These are phyloP conservation scores for Carterocephalus palaemon DNA, from an alignment of 2,888 invertebrate genomes.

Conservation along the genomic window DNA sequence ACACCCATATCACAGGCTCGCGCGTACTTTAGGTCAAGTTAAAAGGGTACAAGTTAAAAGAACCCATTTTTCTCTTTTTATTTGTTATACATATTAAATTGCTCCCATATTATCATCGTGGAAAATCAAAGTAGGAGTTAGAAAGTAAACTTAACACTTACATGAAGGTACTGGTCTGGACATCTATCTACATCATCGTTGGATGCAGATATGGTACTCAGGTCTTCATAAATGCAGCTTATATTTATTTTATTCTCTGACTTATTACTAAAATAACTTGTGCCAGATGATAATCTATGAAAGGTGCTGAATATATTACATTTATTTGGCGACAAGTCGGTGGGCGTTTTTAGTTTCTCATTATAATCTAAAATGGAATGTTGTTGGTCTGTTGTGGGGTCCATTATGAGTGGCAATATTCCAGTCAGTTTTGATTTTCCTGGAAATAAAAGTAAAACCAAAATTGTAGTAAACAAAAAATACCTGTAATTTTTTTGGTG, in stretches of 20 bases:
- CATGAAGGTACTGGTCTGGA: conserved; percentile 44
- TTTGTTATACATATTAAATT: too few species aligned
- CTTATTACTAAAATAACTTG: conserved; percentile 28
- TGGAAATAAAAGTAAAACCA: conserved; percentile 38
- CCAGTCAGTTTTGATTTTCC: conserved; percentile 40
- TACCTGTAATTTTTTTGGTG: background rate
- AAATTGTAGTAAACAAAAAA: background rate
- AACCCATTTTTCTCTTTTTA: too few species aligned
- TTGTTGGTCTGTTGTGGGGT: conserved; percentile 40
- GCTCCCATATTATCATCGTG: too few species aligned
- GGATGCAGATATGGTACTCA: conserved; percentile 44
- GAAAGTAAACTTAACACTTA: too few species aligned
- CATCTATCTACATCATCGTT: conserved; percentile 26
- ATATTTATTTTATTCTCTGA: conserved; percentile 35
- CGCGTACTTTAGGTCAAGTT: too few species aligned
- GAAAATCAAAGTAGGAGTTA: too few species aligned
- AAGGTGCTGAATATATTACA: conserved; percentile 57
- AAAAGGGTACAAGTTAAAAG: too few species aligned
- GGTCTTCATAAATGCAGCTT: conserved; percentile 45
- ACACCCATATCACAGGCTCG: too few species aligned
- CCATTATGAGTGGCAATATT: conserved; percentile 49
- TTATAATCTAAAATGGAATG: conserved; percentile 54
- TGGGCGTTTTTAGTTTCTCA: conserved; percentile 52
- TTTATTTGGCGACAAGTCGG: conserved; percentile 45
- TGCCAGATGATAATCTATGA: conserved; percentile 47